These are phyloP conservation scores for Cyphomyrmex costatus DNA, from an alignment of 1,140 invertebrate genomes.

Conservation along the genomic window DNA sequence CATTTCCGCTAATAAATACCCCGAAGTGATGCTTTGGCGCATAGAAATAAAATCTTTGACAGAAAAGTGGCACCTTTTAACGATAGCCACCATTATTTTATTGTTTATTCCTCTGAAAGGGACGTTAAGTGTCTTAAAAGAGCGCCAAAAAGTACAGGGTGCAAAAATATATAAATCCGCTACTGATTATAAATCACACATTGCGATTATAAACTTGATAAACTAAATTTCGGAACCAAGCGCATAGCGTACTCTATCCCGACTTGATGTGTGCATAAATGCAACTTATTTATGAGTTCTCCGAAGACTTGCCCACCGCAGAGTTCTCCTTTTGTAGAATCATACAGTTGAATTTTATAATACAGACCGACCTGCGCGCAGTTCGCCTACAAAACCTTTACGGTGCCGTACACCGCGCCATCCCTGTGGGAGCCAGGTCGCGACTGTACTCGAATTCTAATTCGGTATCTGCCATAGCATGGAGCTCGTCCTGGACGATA, in stretches of 20 bases:
- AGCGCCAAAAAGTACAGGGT: too few relatives aligned
- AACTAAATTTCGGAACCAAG: conserved; percentile 3
- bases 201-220: neutral
- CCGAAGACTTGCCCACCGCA: conserved; percentile 46
- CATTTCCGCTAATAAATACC: too few relatives aligned
- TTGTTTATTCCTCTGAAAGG: too few relatives aligned
- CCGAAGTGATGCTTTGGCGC: too few relatives aligned
- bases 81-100: too few relatives aligned
- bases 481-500: conserved; percentile 72
- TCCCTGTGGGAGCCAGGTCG: conserved; percentile 57
- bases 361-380: conserved; percentile 40
- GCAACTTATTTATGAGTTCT: conserved; percentile 78
- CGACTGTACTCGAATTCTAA: conserved; percentile 81
- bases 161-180: too few relatives aligned
- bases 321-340: conserved; percentile 14
- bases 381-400: conserved; percentile 53
- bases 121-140: too few relatives aligned
- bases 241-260: neutral
- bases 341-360: conserved; percentile 70
- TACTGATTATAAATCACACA: neutral
- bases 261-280: conserved; percentile 40
- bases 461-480: conserved; percentile 63
- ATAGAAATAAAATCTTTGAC: too few relatives aligned
- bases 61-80: too few relatives aligned
- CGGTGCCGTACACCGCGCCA: conserved; percentile 39